Base-by-base conservation (phyloP, 1,140 invertebrate species). In the Eupristina koningsbergeri region DNA sequence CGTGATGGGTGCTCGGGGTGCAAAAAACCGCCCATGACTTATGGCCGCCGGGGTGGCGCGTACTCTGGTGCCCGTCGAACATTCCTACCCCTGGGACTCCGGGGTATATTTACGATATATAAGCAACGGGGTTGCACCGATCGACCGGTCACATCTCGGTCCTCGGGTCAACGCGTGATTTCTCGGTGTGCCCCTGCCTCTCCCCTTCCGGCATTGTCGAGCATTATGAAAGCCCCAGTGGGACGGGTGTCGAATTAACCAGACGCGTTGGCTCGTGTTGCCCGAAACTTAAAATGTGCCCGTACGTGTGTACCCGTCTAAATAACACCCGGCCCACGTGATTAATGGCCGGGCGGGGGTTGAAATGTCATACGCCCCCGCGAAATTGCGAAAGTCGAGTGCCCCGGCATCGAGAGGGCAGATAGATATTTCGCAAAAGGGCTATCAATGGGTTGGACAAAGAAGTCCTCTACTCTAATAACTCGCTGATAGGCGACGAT, bases 271-370 rank as follows among this genome's bases (percentile, higher is more conserved):
- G 3, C 3, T 22, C 29, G 67, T 31, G 47, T 71, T 19, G 58
- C 71, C 71, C 71, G n/a, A n/a, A n/a, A n/a, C n/a, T n/a, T n/a
- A n/a, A 31, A 5, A 50, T 26, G n/a, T 22, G 53, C 13, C 26
- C 2, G 3, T 3, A 19, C 29, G 67, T 31, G 47, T 71, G 11
- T 58, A 71, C 71, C 71, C 5, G 53, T 58, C 53, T 36, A 71
- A 61, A 76, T 82, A 76, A 69, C 80, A 17, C 73, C n/a, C 11
- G 36, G 22, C 53, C 17, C 73, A n/a, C 29, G 71, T 83, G 81
- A 83, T 83, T 83, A 83, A 83, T 83, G 81, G 69, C n/a, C n/a
- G n/a, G n/a, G n/a, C n/a, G n/a, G n/a, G n/a, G n/a, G n/a, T n/a
- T n/a, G 22, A 26, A 58, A 58, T 58, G 26, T 67, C 31, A 19